phyloP scores from a whole-genome alignment of 2,797 vertebrate genomes.

The Urophycis tenuis region DNA sequence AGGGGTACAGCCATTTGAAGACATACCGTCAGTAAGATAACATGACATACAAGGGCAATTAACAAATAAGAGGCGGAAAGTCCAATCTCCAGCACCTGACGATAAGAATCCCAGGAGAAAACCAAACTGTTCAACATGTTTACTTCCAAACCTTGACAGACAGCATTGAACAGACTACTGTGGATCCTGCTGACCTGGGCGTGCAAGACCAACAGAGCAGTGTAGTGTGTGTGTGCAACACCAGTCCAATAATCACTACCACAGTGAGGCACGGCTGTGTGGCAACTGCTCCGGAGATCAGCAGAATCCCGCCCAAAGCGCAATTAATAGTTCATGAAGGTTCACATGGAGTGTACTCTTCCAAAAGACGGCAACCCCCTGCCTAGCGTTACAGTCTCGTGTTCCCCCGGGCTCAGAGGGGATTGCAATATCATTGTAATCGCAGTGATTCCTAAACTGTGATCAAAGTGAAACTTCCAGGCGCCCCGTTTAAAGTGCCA shows the following conservation, averaged over 20 bases:
- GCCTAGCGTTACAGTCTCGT: slow-evolving; percentile 20
- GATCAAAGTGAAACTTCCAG: slow-evolving; percentile 30
- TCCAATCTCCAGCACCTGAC: neutral
- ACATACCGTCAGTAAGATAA: neutral
- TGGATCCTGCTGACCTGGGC: neutral
- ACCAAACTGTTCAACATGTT: no score
- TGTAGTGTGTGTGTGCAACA: neutral
- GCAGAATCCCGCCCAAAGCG: slow-evolving; percentile 11
- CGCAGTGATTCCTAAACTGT: slow-evolving; percentile 28
- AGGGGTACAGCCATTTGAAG: neutral
- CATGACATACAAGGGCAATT: neutral
- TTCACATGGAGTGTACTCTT: slow-evolving; percentile 29
- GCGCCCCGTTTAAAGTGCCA: slow-evolving; percentile 16
- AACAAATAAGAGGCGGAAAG: neutral
- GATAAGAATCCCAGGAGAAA: neutral
- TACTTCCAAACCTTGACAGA: neutral
- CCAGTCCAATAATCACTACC: slow-evolving; percentile 1
- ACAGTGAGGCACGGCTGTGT: slow-evolving; percentile 3
- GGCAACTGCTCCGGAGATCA: slow-evolving; percentile 15
- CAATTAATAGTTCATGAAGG: slow-evolving; percentile 25
- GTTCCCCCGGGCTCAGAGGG: slow-evolving; percentile 24
- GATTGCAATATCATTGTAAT: slow-evolving; percentile 24
- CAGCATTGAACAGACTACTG: no score
- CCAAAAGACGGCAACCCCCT: slow-evolving; percentile 10
- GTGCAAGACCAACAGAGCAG: neutral